Base-by-base conservation (phyloP, 2,888 invertebrate species). In the Eristalinus sepulchralis region DNA sequence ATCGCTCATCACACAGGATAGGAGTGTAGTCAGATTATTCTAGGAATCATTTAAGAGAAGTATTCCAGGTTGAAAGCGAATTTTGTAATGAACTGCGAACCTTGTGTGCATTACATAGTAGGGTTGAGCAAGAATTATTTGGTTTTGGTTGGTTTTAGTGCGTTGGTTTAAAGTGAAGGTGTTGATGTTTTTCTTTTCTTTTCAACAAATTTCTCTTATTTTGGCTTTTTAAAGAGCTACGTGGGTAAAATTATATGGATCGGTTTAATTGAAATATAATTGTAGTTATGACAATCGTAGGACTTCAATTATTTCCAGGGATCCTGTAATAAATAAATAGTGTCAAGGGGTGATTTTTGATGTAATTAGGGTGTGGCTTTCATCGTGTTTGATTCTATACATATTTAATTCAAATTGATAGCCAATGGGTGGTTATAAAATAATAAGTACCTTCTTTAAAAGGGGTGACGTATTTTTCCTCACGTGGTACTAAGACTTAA, bases 141-240 rank as follows among this genome's bases (percentile, higher is more conserved):
- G 59, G 57, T 68, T 57, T 39, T 71, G 33, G 17, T 24, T 8
- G 55, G 68, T 80, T 73, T 81, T 75, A n/a, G n/a, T n/a, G n/a
- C n/a, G n/a, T n/a, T n/a, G n/a, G n/a, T n/a, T n/a, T n/a, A 27
- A 27, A 27, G 5, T 27, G 27, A 27, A 3, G 27, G 2, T 27
- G 27, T 27, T 27, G 27, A 27, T 27, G 27, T 27, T 27, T 27
- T 27, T 5, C 2, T 27, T 27, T 83, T 57, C 22, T 55, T 31
- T 57, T 22, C 4, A 17, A 66, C 9, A 55, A 20, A 55, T 2
- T 55, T 55, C 55, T 11, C 9, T 27, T 22, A 24, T 24, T 57
- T 5, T 24, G 24, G 13, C n/a, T 39, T 13, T 0, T n/a, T n/a
- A 1, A 59, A 11, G 10, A 22, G 27, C n/a, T n/a, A n/a, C 3